Evolutionary conservation across 2,888 invertebrate species (phyloP).

Genomic region (Drosophila birchii): DNA sequence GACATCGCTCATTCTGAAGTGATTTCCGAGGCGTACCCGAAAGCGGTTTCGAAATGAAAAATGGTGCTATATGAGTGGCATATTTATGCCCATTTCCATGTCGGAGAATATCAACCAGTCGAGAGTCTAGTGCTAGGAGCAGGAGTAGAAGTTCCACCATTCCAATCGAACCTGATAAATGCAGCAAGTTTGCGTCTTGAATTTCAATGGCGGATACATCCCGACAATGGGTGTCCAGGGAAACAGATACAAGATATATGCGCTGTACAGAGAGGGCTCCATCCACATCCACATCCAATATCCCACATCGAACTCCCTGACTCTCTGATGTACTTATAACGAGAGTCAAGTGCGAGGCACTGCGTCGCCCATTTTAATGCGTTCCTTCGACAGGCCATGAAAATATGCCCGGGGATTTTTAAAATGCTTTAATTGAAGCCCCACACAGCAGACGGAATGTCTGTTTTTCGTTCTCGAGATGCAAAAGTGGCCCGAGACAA

Average conservation of each 20-base stretch:
- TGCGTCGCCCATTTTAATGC: conserved; percentile 79
- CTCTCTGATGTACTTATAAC: conserved; percentile 73
- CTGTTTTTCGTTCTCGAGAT: conserved; percentile 71
- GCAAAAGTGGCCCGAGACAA: conserved; percentile 72
- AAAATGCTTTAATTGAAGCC: conserved; percentile 77
- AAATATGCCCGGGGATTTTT: conserved; percentile 80
- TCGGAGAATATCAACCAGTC: conserved; percentile 48
- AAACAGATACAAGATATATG: conserved; percentile 25
- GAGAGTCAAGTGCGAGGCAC: conserved; percentile 69
- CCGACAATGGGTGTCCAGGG: conserved; percentile 67
- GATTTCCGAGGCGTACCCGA: conserved; percentile 50
- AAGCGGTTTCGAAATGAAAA: conserved; percentile 64
- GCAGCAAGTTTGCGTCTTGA: conserved; percentile 81
- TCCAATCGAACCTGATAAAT: conserved; percentile 69
- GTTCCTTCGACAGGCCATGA: conserved; percentile 76
- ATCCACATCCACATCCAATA: conserved; percentile 28
- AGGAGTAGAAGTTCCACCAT: conserved; percentile 35
- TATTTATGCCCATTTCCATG: conserved; percentile 53
- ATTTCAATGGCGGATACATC: conserved; percentile 77
- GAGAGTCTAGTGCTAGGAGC: conserved; percentile 20
- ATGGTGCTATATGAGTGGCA: conserved; percentile 67
- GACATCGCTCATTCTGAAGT: conserved; percentile 74
- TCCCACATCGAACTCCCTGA: conserved; percentile 53
- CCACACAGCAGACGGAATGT: conserved; percentile 71
- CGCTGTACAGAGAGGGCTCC: neutral